Evolutionary conservation across 64 coral and sea anemone genomes (phyloP), one percentile per base, ranked within the genome.

Genomic region (Actinia equina): DNA sequence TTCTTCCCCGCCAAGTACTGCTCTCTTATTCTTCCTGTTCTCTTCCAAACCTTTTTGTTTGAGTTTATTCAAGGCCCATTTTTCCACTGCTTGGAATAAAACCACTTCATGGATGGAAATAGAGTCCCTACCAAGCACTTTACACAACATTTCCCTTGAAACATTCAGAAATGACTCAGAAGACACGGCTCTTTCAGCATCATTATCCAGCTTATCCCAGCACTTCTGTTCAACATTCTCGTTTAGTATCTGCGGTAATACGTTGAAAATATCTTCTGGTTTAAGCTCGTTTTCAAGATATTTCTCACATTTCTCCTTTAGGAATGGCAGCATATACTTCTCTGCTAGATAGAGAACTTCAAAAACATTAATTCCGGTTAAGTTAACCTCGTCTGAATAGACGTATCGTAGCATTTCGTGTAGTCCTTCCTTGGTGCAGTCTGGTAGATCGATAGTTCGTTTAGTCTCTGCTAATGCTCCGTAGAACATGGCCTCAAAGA

Each of bases 101-200:
- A 59, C 85, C 13, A 86, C 44, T 63, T 86, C 85, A 49, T 45
- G 6, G 1, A 86, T 23, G 27, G 44, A 17, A 6, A 86, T 8
- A 0, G 43, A 64, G 0, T 82, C 59, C 2, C 62, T 89, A 20
- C 59, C 16, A 45, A 89, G 59, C 26, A 89, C 55, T 64, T 64
- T 78, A 4, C 80, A 56, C 37, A 89, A 23, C 22, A 83, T 61
- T 52, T 77, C 57, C 16, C 25, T 80, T 61, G 55, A 19, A 59
- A 89, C 54, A 41, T 56, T 49, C 5, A 82, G 76, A 60, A 89
- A 89, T 18, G 76, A 74, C 49, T 89, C 58, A n/a, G 88, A 89
- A 61, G 43, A 80, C 79, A 89, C 58, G 7, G 88, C 88, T 52
- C 27, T 25, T 78, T 65, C 56, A 8, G 88, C 46, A 25, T 89